Conservation (phyloP, 2,113 vertebrate genomes). For the Tricholaema leucomelas region DNA sequence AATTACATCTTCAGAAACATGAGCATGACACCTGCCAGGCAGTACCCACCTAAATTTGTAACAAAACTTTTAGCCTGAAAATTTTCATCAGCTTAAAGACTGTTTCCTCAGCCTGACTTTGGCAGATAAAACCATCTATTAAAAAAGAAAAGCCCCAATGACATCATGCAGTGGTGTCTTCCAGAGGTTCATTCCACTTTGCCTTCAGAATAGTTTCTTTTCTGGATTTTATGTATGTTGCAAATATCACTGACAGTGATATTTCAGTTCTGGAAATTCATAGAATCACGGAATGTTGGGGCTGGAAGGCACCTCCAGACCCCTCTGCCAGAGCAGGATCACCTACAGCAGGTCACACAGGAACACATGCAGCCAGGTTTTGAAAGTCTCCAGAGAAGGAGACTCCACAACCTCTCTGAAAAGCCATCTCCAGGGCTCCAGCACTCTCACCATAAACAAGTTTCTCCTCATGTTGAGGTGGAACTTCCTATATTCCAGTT, state of each 20-base stretch:
- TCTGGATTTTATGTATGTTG: background rate
- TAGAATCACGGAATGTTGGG: too few relatives aligned
- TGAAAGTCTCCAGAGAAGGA: too few relatives aligned
- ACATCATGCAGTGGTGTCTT: background rate
- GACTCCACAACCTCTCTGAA: too few relatives aligned
- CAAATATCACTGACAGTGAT: background rate
- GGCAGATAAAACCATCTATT: background rate
- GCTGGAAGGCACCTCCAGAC: too few relatives aligned
- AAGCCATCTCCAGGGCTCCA: too few relatives aligned
- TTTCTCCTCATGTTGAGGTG: too few relatives aligned
- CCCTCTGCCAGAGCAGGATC: too few relatives aligned
- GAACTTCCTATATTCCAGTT: too few relatives aligned
- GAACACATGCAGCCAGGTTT: too few relatives aligned
- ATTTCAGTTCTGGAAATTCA: background rate
- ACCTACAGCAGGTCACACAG: too few relatives aligned
- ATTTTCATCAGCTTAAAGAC: background rate
- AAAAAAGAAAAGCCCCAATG: background rate
- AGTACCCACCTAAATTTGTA: background rate
- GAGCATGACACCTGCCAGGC: background rate
- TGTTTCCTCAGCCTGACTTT: background rate
- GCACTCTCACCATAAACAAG: too few relatives aligned
- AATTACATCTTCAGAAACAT: background rate
- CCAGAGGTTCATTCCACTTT: background rate
- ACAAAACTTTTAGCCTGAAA: background rate
- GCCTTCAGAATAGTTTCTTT: background rate